phyloP scores from a whole-genome alignment of 2,888 invertebrate genomes.

The Tipula lateralis region DNA sequence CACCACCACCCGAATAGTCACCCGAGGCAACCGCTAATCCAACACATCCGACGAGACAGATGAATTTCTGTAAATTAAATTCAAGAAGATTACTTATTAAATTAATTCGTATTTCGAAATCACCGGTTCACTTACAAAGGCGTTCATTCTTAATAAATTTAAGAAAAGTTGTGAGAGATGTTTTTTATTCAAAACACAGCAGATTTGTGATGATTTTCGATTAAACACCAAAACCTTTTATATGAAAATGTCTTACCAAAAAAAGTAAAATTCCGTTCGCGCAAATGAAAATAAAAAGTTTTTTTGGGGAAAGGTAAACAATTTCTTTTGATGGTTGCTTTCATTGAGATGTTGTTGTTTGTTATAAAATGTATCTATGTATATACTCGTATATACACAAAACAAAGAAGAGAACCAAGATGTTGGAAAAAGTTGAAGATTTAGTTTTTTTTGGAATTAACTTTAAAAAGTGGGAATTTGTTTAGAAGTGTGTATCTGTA shows the following conservation, averaged over 20 bases:
- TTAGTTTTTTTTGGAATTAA: background rate
- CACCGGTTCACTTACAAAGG: slow-evolving; percentile 13
- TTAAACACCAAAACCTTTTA: background rate
- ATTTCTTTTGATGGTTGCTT: background rate
- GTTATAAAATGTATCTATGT: background rate
- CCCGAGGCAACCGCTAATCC: background rate
- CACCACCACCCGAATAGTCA: background rate
- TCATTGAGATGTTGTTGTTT: background rate
- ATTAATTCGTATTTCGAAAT: background rate
- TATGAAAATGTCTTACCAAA: background rate
- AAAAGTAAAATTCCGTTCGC: background rate
- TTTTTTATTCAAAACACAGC: background rate
- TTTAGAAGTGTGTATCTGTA: background rate
- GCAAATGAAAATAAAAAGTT: slow-evolving; percentile 14
- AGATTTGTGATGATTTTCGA: slow-evolving; percentile 13
- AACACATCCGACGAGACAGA: background rate
- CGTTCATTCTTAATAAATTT: slow-evolving; percentile 3
- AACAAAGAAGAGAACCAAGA: background rate
- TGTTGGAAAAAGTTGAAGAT: background rate
- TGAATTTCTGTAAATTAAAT: slow-evolving; percentile 25
- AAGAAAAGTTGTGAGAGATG: background rate
- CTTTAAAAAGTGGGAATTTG: background rate
- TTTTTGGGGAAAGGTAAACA: background rate
- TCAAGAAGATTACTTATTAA: background rate
- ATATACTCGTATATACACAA: no score